Evolutionary conservation across 2,888 invertebrate genomes (phyloP).

Genomic region (Vesta saturnalis): DNA sequence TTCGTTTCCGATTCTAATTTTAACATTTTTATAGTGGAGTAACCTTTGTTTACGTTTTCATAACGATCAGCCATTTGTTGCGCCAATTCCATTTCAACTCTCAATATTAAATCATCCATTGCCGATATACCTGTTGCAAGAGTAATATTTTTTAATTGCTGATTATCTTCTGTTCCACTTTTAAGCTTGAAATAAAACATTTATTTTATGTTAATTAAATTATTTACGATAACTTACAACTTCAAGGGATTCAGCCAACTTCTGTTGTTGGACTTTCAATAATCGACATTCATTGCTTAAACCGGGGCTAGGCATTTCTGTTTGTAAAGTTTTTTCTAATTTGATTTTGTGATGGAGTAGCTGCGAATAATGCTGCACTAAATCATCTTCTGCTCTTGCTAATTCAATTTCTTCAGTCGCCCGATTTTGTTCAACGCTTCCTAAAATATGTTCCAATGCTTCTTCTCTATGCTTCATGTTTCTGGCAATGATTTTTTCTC

Average conservation of each 20-base stretch:
- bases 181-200: not conserved
- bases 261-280: constrained; percentile 41
- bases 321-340: constrained; percentile 43
- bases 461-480: constrained; percentile 37
- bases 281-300: constrained; percentile 25
- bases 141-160: constrained; percentile 50
- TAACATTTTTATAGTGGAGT: constrained; percentile 39
- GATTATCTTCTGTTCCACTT: constrained; percentile 29
- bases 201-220: not conserved
- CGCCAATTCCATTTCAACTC: constrained; percentile 54
- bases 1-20: constrained; percentile 53
- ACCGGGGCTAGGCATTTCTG: constrained; percentile 4
- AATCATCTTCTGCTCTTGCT: constrained; percentile 46
- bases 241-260: constrained; percentile 39
- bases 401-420: constrained; percentile 38
- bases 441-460: constrained; percentile 44
- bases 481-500: constrained; percentile 43
- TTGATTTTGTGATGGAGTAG: constrained; percentile 51
- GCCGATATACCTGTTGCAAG: constrained; percentile 52
- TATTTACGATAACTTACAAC: constrained; percentile 15
- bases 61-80: constrained; percentile 43
- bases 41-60: constrained; percentile 21
- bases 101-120: constrained; percentile 54
- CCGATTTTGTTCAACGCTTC: constrained; percentile 43
- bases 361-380: constrained; percentile 49